phyloP scores from a whole-genome alignment of 2,113 vertebrate genomes.

The Pelusios castaneus region DNA sequence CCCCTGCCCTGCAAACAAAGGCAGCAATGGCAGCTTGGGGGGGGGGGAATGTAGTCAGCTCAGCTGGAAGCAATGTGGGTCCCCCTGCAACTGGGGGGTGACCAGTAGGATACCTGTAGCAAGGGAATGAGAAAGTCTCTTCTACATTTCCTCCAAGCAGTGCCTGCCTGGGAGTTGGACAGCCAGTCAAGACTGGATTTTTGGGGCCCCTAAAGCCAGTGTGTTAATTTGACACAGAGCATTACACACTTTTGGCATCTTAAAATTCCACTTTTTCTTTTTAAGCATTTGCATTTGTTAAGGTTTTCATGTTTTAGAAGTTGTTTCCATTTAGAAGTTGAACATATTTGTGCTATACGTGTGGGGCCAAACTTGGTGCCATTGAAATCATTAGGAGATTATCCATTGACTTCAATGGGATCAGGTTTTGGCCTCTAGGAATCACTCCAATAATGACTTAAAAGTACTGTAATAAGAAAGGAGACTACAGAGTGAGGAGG shows the following conservation, averaged over 20 bases:
- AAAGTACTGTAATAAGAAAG: neutral
- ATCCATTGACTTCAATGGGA: neutral
- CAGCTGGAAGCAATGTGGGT: no score
- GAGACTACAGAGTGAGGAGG: rapidly evolving
- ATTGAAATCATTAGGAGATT: neutral
- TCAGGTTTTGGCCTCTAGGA: neutral
- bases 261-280: neutral
- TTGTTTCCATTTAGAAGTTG: neutral
- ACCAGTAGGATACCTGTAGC: no score
- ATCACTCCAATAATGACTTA: neutral
- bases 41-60: no score
- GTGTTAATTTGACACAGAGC: no score
- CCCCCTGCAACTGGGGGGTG: no score
- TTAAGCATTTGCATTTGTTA: neutral
- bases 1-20: no score
- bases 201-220: no score
- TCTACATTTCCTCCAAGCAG: no score
- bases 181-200: no score
- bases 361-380: neutral
- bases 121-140: no score
- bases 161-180: no score
- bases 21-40: no score
- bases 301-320: neutral
- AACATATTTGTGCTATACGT: neutral
- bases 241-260: neutral